These are phyloP conservation scores for Reinhardtius hippoglossoides DNA, from an alignment of 2,113 vertebrate genomes.

Conservation along the genomic window DNA sequence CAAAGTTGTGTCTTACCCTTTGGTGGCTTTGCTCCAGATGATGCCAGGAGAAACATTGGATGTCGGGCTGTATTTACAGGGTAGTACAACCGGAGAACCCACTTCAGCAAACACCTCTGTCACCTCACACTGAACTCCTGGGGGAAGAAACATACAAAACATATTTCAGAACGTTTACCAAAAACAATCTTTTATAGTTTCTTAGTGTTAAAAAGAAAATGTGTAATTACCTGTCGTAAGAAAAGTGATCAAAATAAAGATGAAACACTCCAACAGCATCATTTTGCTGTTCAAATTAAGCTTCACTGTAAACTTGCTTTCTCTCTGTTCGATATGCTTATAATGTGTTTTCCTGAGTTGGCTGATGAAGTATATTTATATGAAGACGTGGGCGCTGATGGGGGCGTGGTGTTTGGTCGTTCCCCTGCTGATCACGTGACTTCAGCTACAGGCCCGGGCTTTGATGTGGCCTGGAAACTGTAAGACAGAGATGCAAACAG, in stretches of 20 bases:
- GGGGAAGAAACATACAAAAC: constrained; percentile 5
- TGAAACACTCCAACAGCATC: constrained; percentile 32
- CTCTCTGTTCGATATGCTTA: background rate
- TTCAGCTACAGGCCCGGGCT: constrained; percentile 43
- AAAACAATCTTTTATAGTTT: background rate
- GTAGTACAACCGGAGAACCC: constrained; percentile 72
- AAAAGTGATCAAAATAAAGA: constrained; percentile 33
- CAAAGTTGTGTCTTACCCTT: constrained; percentile 54
- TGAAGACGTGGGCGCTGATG: constrained; percentile 37
- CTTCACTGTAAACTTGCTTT: background rate
- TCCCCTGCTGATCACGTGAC: constrained; percentile 74
- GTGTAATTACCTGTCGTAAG: constrained; percentile 61
- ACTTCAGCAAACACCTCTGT: constrained; percentile 69
- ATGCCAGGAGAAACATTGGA: background rate
- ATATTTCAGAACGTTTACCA: background rate
- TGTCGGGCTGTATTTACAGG: constrained; percentile 44
- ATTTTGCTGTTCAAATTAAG: background rate
- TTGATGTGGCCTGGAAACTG: constrained; percentile 79
- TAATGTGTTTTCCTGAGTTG: constrained; percentile 8
- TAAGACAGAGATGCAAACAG: constrained; percentile 66
- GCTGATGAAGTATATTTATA: constrained; percentile 45
- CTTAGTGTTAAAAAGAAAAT: background rate
- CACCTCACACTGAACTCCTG: constrained; percentile 41
- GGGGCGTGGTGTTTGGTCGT: constrained; percentile 48
- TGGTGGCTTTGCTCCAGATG: constrained; percentile 61